Conservation (phyloP, 2,888 invertebrate genomes). For the Sialis lutaria region DNA sequence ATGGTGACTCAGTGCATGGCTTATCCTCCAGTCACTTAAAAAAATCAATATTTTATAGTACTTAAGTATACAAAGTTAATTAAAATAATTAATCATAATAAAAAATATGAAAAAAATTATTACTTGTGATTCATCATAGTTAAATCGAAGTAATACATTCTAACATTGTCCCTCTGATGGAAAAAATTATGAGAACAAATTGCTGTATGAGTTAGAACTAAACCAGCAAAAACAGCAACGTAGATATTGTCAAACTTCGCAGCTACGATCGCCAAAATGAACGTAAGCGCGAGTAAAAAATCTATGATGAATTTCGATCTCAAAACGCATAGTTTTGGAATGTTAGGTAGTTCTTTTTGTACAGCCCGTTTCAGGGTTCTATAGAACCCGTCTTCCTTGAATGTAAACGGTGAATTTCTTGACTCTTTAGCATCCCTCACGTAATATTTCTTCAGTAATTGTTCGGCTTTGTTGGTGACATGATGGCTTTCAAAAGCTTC, state of each 20-base stretch:
- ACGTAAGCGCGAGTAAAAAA: slow-evolving; percentile 21
- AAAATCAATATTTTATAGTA: slow-evolving; percentile 5
- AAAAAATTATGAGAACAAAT: slow-evolving; percentile 60
- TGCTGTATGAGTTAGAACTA: slow-evolving; percentile 36
- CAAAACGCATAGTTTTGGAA: slow-evolving; percentile 24
- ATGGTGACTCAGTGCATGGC: slow-evolving; percentile 64
- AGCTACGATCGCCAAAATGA: slow-evolving; percentile 21
- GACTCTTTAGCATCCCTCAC: slow-evolving; percentile 41
- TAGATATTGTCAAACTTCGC: slow-evolving; percentile 21
- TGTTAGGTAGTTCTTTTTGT: slow-evolving; percentile 32
- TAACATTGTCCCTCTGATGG: slow-evolving; percentile 56
- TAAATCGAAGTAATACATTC: slow-evolving; percentile 63
- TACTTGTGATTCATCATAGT: slow-evolving; percentile 14
- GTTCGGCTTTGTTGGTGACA: slow-evolving; percentile 35
- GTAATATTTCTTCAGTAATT: slow-evolving; percentile 44
- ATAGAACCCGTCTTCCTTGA: slow-evolving; percentile 58
- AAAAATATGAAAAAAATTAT: not conserved
- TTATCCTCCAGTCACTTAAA: slow-evolving; percentile 52
- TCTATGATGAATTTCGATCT: slow-evolving; percentile 25
- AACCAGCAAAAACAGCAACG: slow-evolving; percentile 32
- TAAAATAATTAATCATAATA: too few relatives aligned
- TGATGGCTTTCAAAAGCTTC: slow-evolving; percentile 66
- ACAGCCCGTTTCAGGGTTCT: slow-evolving; percentile 44
- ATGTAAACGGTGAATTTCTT: slow-evolving; percentile 54
- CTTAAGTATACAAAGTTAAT: not conserved